phyloP scores from a whole-genome alignment of 1,140 invertebrate genomes.

The Eriosoma lanigerum region DNA sequence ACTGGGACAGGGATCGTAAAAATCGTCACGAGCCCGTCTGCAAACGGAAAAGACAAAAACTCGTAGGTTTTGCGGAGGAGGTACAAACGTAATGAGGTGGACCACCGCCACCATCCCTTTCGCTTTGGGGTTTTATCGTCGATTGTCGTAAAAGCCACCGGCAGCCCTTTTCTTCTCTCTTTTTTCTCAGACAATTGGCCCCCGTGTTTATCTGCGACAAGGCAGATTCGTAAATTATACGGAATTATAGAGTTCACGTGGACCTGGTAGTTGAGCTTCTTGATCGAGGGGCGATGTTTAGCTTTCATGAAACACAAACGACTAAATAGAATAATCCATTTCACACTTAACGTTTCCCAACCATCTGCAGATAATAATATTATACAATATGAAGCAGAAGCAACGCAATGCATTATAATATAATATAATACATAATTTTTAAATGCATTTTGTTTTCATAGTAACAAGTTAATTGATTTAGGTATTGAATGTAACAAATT shows the following conservation, averaged over 20 bases:
- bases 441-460: not conserved
- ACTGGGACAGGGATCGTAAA: constrained; percentile 38
- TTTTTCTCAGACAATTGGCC: constrained; percentile 30
- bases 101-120: constrained; percentile 28
- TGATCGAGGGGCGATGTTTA: constrained; percentile 16
- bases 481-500: not conserved
- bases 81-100: constrained; percentile 40
- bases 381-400: not conserved
- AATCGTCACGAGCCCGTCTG: constrained; percentile 14
- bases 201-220: constrained; percentile 36
- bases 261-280: not conserved
- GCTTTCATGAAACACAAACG: not conserved
- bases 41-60: constrained; percentile 46
- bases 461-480: not conserved
- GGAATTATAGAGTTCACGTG: constrained; percentile 50
- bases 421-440: not conserved
- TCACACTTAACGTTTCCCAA: constrained; percentile 1
- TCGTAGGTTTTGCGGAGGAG: constrained; percentile 28
- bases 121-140: constrained; percentile 18
- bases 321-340: constrained; percentile 28
- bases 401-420: not conserved
- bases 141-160: constrained; percentile 49
- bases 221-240: constrained; percentile 41
- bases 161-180: constrained; percentile 43
- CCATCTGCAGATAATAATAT: too few relatives aligned